Percentiles rank a stretch among this genome's conserved stretches.
phyloP scores from a whole-genome alignment of 2,797 vertebrate genomes.

The Microctenopoma stevenorrisi region DNA sequence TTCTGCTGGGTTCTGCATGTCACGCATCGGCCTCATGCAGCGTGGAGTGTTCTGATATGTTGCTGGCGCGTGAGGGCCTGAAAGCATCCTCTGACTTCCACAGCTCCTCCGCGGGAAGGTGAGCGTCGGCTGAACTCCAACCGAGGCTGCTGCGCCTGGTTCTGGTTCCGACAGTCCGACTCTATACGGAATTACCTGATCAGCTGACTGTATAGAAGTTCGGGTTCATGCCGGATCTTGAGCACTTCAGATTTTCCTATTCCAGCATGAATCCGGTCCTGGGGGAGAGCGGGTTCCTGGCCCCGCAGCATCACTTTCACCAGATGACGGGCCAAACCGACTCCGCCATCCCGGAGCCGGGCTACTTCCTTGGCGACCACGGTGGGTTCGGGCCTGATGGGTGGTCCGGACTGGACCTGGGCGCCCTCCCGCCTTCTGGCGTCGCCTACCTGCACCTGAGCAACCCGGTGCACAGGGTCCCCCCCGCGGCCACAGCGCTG shows the following conservation, averaged over 20 bases:
- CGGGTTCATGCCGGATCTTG: slow-evolving; percentile 84
- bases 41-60: too few species aligned
- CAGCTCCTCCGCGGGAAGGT: slow-evolving; percentile 25
- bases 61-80: too few species aligned
- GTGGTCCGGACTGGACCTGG: slow-evolving; percentile 69
- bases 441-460: slow-evolving; percentile 72
- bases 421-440: slow-evolving; percentile 69
- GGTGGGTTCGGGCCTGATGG: slow-evolving; percentile 63
- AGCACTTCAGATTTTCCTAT: slow-evolving; percentile 83
- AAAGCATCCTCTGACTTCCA: not conserved
- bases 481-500: slow-evolving; percentile 86
- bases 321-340: slow-evolving; percentile 69
- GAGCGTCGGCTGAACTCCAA: not conserved
- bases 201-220: slow-evolving; percentile 46
- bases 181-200: slow-evolving; percentile 27
- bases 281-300: slow-evolving; percentile 86
- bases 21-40: too few species aligned
- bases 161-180: not conserved
- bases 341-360: slow-evolving; percentile 64
- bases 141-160: slow-evolving; percentile 2
- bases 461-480: slow-evolving; percentile 60
- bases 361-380: slow-evolving; percentile 73
- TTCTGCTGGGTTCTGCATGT: too few species aligned
- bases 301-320: slow-evolving; percentile 72
- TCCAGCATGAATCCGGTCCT: slow-evolving; percentile 90